Percentiles rank a stretch among this genome's conserved stretches.
phyloP scores from a whole-genome alignment of 2,113 vertebrate genomes.

The Empidonax alnorum region DNA sequence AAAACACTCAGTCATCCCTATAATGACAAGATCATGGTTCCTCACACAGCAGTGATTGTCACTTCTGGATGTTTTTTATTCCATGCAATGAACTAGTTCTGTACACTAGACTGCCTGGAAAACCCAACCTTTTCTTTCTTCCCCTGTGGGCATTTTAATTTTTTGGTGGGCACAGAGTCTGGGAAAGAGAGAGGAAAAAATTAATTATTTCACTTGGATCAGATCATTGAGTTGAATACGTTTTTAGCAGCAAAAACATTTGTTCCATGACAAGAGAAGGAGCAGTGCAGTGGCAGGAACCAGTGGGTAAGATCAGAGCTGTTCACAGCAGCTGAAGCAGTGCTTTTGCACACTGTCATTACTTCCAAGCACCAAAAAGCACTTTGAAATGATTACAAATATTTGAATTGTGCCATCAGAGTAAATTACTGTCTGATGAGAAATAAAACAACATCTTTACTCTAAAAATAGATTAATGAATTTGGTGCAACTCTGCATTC shows the following conservation, averaged over 20 bases:
- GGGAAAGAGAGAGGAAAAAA: neutral
- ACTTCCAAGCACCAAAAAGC: neutral
- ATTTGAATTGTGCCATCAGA: neutral
- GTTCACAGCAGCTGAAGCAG: neutral
- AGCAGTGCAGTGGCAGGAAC: neutral
- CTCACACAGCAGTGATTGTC: neutral
- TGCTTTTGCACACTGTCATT: neutral
- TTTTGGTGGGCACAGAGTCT: neutral
- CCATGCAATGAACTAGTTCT: neutral
- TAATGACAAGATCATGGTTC: neutral
- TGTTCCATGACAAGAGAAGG: neutral
- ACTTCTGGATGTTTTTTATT: neutral
- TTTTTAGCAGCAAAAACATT: neutral
- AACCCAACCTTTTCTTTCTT: neutral
- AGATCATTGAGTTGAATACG: neutral
- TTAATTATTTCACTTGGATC: neutral
- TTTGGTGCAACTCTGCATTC: neutral
- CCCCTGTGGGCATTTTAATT: neutral
- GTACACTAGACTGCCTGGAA: neutral
- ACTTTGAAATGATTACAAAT: neutral
- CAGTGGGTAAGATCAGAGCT: neutral
- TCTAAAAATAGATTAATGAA: neutral
- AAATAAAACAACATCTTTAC: neutral
- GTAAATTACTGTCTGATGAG: neutral
- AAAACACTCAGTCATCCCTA: neutral